Conservation (phyloP, 2,797 vertebrate genomes). For the Scyliorhinus canicula region DNA sequence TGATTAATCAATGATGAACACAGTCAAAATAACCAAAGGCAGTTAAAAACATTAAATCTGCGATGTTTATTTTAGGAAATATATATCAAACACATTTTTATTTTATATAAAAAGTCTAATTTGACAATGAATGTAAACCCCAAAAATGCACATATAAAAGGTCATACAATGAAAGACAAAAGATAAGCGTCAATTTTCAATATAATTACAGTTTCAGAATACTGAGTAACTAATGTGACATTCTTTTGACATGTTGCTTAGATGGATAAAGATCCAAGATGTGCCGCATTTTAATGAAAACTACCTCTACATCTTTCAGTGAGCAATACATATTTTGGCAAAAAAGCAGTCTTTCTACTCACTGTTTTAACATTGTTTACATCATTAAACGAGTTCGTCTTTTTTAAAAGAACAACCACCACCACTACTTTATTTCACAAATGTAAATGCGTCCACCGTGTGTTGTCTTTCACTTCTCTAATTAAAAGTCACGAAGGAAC, state of each 20-base stretch:
- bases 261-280: slow-evolving; percentile 19
- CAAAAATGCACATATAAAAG: slow-evolving; percentile 40
- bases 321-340: slow-evolving; percentile 39
- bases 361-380: slow-evolving; percentile 12
- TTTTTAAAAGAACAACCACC: not conserved
- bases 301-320: slow-evolving; percentile 1
- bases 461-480: not conserved
- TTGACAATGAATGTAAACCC: slow-evolving; percentile 76
- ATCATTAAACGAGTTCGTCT: slow-evolving; percentile 16
- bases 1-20: slow-evolving; percentile 12
- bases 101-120: slow-evolving; percentile 74
- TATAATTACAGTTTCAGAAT: slow-evolving; percentile 54
- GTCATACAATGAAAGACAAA: slow-evolving; percentile 58
- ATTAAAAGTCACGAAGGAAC: not conserved
- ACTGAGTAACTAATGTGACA: slow-evolving; percentile 37
- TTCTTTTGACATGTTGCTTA: not conserved
- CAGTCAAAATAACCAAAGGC: slow-evolving; percentile 40
- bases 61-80: slow-evolving; percentile 95
- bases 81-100: slow-evolving; percentile 78
- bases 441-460: not conserved
- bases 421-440: not conserved
- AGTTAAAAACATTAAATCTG: slow-evolving; percentile 51
- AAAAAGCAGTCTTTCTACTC: not conserved
- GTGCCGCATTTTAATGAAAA: slow-evolving; percentile 26
- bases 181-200: slow-evolving; percentile 51